Percentiles rank a stretch among this genome's conserved stretches.
phyloP scores from a whole-genome alignment of 2,888 invertebrate species.

The Entomobrya multifasciata region DNA sequence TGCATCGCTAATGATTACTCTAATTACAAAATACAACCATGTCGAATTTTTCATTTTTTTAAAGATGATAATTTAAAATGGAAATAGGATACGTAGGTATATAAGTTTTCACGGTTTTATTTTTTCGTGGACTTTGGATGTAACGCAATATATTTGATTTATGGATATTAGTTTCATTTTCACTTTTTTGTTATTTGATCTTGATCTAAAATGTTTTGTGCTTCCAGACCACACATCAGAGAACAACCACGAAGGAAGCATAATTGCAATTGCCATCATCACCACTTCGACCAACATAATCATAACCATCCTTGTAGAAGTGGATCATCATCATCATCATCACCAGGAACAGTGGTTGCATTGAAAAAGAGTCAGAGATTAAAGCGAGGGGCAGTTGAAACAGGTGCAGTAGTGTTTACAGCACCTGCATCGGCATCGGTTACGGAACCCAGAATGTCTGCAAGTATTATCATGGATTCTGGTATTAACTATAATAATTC shows the following conservation, averaged over 20 bases:
- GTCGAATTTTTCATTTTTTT: not conserved
- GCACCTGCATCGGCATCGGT: conserved; percentile 22
- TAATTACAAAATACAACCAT: not conserved
- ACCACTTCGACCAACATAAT: not conserved
- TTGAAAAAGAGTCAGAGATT: not conserved
- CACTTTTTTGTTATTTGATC: no score
- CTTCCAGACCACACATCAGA: no score
- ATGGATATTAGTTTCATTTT: not conserved
- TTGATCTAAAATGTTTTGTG: no score
- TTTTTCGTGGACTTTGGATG: not conserved
- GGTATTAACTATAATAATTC: not conserved
- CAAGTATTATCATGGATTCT: not conserved
- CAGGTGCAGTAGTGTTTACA: conserved; percentile 29
- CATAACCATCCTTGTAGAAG: not conserved
- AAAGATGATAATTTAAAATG: not conserved
- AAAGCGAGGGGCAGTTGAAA: not conserved
- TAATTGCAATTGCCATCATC: not conserved
- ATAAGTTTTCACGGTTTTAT: conserved; percentile 32
- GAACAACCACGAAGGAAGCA: not conserved
- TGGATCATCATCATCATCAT: not conserved
- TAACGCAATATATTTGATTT: no score
- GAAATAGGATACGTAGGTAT: not conserved
- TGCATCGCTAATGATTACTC: conserved; percentile 49
- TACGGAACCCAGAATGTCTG: conserved; percentile 20
- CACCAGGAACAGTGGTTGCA: not conserved